Evolutionary conservation across 1,140 invertebrate species (phyloP), one percentile per base, ranked within the genome.

Genomic region (Neomicropteryx cornuta): DNA sequence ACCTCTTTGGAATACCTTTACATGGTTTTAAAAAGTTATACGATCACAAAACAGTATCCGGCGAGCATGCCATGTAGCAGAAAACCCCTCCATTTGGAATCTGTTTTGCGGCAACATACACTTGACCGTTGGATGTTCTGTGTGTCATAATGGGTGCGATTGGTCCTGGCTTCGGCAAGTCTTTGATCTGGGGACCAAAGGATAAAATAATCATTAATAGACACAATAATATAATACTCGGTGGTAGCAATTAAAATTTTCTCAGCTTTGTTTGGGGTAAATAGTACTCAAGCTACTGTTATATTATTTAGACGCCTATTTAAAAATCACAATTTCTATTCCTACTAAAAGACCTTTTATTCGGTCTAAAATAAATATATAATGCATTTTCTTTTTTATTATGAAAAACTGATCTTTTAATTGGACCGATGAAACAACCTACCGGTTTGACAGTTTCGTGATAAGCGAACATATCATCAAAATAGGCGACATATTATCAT

Each of bases 31-130:
- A n/a, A n/a, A n/a, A n/a, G n/a, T n/a, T n/a, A n/a, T n/a, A n/a
- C n/a, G n/a, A n/a, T n/a, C n/a, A n/a, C n/a, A n/a, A n/a, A n/a
- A n/a, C n/a, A n/a, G n/a, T n/a, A n/a, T 69, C 57, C 4, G 69
- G 62, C 41, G 60, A 64, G 11, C 69, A 67, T 18, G 66, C 65
- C 58, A 71, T 59, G 42, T 71, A 71, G 45, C 66, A 69, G n/a
- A 71, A 50, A 3, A 70, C 55, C 14, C 67, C 67, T 31, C 61
- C 58, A 10, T 55, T 60, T 4, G 60, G 55, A 27, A 71, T 56
- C 42, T 63, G 60, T 46, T 66, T 65, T 8, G 58, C 58, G 4
- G 63, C 53, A 4, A 71, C 51, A 38, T 65, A 67, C 16, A 68
- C 69, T 39, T 59, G 48, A 14, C 69, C 69, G 44, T 71, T 67